Conservation (phyloP, 2,113 vertebrate genomes). For the Azemiops feae region DNA sequence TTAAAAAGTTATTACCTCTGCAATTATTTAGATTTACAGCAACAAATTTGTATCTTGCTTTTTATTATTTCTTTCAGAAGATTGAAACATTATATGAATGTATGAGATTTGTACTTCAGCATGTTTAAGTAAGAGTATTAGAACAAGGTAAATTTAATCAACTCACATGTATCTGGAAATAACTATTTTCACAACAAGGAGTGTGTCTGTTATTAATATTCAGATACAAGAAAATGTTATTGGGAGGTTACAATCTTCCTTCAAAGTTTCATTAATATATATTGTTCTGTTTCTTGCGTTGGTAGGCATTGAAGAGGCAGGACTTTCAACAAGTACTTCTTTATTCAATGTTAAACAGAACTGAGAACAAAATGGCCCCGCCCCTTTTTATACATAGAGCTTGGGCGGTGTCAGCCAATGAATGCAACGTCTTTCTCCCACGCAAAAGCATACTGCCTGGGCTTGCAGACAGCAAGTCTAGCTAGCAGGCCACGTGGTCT, state of each 20-base stretch:
- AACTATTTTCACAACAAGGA: not conserved
- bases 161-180: not conserved
- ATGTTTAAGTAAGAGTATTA: not conserved
- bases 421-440: no score
- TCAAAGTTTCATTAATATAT: not conserved
- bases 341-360: no score
- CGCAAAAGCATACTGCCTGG: no score
- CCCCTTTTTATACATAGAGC: no score
- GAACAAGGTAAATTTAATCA: not conserved
- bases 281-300: no score
- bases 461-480: no score
- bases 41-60: not conserved
- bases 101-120: not conserved
- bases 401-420: no score
- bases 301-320: no score
- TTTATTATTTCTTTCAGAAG: not conserved
- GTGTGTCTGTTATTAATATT: not conserved
- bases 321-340: no score
- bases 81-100: not conserved
- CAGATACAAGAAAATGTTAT: not conserved
- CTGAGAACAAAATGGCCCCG: no score
- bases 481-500: no score
- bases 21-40: not conserved
- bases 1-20: not conserved
- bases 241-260: not conserved